Evolutionary conservation across 2,888 invertebrate species (phyloP), one percentile per base, ranked within the genome.

Genomic region (Tetanocera ferruginea): DNA sequence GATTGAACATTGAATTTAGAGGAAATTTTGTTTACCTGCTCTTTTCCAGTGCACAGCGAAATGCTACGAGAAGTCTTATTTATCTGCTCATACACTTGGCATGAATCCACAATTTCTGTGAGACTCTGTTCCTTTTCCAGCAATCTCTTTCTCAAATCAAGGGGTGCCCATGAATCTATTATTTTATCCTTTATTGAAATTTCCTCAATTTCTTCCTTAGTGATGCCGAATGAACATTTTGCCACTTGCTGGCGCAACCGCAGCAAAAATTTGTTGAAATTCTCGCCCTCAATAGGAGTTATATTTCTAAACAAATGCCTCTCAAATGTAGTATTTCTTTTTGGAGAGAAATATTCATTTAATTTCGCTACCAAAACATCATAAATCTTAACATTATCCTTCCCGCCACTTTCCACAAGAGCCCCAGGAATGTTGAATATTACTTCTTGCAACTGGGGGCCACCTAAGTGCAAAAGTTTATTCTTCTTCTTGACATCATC

Each of bases 11-110:
- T 8, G 14, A 43, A 19, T 28, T 71, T 76, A 28, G 69, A 34
- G 49, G 78, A 51, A n/a, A 81, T 81, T 69, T 78, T 81, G 71
- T 80, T 78, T 49, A 81, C 60, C 23, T 62, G 51, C 70, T 79
- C 80, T n/a, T 74, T 75, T 37, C 5, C 31, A 82, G 80, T 34
- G 80, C 79, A 75, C 31, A 55, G 14, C 62, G 23, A 34, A 9
- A 66, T 76, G 14, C 62, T 55, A 66, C 67, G 37, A 60, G 60
- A 73, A 60, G 31, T 34, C 31, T 71, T 55, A 28, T 52, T 52
- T 17, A 71, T 71, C 55, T 71, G 71, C 55, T 71, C 71, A 51
- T 71, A 34, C 34, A 71, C 71, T 31, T 71, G 71, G 55, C 57
- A 57, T 55, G 17, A 19, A 28, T 55, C 57, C 25, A 71, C 55